Base-by-base conservation (phyloP, 2,113 vertebrate genomes). In the Bolborhynchus lineola region DNA sequence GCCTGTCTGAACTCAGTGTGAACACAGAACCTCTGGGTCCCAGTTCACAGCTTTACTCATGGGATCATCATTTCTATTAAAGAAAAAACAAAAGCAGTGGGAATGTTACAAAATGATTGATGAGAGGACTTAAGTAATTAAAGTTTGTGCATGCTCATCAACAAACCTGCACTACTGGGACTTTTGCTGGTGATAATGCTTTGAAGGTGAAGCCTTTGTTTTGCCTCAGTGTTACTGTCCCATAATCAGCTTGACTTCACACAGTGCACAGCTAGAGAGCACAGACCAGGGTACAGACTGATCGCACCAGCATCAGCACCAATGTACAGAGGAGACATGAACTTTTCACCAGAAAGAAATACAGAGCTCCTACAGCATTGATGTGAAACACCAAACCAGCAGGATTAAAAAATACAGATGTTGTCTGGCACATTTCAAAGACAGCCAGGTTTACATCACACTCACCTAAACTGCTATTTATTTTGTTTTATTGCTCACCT, bases 241-340 rank as follows among this genome's bases (percentile, higher is more conserved):
- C 44, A 18, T 14, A 14, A 50, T 21, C 26, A 70, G 42, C 42
- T 49, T 50, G 47, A 14, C 31, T 62, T 76, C 41, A 42, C 28
- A 14, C 18, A 63, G 28, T 10, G 20, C 64, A 46, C 33, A 46
- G 39, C 50, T 39, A 20, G 33, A 59, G 50, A 78, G 26, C 29
- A 11, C 2, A 3, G 37, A 50, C 33, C 50, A 82, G 12, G 57
- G 24, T 16, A 44, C 21, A 76, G 41, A 31, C 46, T 63, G 31
- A 16, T 83, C 10, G 17, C 72, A 49, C 25, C 4, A 31, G 9
- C 37, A 65, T 52, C 37, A 46, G 26, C 29, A 7, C 7, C 24
- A 10, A 13, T 0, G 0, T 44, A 26, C 39, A 70, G n/a, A 77
- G 44, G 1, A 1, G 33, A 31, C 11, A 5, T 13, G 7, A 26